Base-by-base conservation (phyloP, 2,888 invertebrate genomes). In the Oscheius sp. region DNA sequence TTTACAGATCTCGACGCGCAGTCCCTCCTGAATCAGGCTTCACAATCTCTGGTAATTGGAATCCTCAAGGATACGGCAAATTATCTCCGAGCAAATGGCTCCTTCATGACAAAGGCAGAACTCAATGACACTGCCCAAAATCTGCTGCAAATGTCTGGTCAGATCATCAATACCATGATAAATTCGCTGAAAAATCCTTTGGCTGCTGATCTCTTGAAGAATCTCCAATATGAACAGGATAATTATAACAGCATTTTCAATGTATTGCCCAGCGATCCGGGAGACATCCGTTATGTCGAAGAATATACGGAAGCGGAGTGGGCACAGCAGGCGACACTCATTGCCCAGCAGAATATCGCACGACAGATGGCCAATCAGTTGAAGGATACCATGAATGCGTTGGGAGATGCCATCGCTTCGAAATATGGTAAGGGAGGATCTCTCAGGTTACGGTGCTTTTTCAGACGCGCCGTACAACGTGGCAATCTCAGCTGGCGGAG, bases 221-320 rank as follows among this genome's bases (percentile, higher is more conserved):
- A 78, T 69, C 69, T 84, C 6, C 69, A 59, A 29, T 75, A 79
- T 35, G 84, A 81, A 27, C 78, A 77, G 29, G 71, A 70, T 18
- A 82, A 84, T 61, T 84, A 83, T 72, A 73, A 84, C 61, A 73
- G 74, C 35, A 41, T 84, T 12, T 84, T 82, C 71, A 78, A 83
- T 59, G 74, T 79, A 6, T 73, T 84, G 1, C 83, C 84, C 18
- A 56, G 49, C 21, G 78, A 83, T 72, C 70, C 72, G 7, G 78
- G 76, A 25, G 63, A 81, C 52, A 83, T 83, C 70, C 79, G 82
- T 0, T 84, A 84, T 70, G 81, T 84, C 27, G 83, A 84, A 25
- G 84, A 84, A 70, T 82, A 82, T 74, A 81, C 81, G 5, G 69
- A 72, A 55, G 80, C 77, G 2, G 77, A 84, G 72, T 84, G 84